Base-by-base conservation (phyloP, 2,113 vertebrate genomes). In the Pelobates fuscus region DNA sequence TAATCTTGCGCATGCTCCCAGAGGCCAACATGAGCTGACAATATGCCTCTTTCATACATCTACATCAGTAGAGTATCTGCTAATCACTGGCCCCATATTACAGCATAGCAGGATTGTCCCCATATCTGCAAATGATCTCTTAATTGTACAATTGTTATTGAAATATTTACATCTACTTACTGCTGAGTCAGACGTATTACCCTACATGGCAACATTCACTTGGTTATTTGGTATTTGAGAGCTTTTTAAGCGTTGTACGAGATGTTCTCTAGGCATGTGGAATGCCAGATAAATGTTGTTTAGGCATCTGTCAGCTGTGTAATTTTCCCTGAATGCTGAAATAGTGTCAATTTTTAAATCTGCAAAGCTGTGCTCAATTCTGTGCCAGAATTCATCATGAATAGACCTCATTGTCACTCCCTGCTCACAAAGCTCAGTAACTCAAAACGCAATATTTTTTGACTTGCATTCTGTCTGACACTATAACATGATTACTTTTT, bases 291-390 rank as follows among this genome's bases (percentile, higher is more conserved):
- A 26, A 57, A 49, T 77, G n/a, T 32, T 29, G 57, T 32, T 68
- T 68, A 25, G 73, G 73, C 65, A 77, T 68, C 73, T 77, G 73
- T 77, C 73, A 77, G 73, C 73, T 68, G 64, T 52, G 58, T 67
- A 60, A 67, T 76, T 67, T 67, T 37, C 64, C 71, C 71, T 66
- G 62, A 74, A 76, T 67, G 57, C 41, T 76, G 72, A 76, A 68
- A 26, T 68, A 60, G 65, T 68, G 73, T 77, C 65, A 68, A 37
- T 68, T 68, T 77, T 68, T 67, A 76, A 67, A 77, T 77, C 64
- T 77, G 66, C 65, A 77, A 60, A 68, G 65, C 62, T 68, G 26
- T 61, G 64, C 73, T 77, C 64, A 67, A 15, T 52, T 24, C 24
- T 2, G 18, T 60, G 64, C 64, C 73, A 77, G 26, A 52, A 68